A percentile compares a stretch with the other conserved stretches of the same genome.
Conservation (phyloP, 2,888 invertebrate species). For the Orchesella flavescens region DNA sequence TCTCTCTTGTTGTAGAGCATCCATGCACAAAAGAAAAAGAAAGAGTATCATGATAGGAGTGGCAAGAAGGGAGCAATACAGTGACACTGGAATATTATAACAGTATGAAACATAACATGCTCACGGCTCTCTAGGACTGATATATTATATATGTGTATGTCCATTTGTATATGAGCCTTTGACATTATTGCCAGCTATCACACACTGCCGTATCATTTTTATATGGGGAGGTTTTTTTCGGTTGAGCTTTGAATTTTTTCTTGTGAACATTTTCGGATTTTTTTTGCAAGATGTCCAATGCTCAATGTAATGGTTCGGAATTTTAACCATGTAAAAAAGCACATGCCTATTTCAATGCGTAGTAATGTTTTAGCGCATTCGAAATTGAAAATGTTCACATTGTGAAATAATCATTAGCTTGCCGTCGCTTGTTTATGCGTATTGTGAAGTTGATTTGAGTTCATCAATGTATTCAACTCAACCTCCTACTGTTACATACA, state of each 20-base stretch:
- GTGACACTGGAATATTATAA: slow-evolving; percentile 28
- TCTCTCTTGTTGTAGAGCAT: slow-evolving; percentile 14
- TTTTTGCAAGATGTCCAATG: too few relatives aligned
- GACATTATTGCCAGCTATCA: too few relatives aligned
- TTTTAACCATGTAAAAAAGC: too few relatives aligned
- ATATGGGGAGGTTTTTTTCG: too few relatives aligned
- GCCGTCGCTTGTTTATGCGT: background rate
- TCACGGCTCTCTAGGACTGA: background rate
- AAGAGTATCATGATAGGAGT: background rate
- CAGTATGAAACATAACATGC: slow-evolving; percentile 21
- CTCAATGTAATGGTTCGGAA: too few relatives aligned
- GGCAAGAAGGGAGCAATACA: slow-evolving; percentile 36
- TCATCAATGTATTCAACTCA: slow-evolving; percentile 43
- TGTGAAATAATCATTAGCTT: too few relatives aligned
- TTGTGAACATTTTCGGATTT: too few relatives aligned
- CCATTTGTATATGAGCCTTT: background rate
- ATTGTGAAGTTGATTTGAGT: slow-evolving; percentile 36
- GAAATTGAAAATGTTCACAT: too few relatives aligned
- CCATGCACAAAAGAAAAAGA: slow-evolving; percentile 55
- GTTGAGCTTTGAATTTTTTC: too few relatives aligned
- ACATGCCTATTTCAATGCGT: too few relatives aligned
- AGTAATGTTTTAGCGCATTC: too few relatives aligned
- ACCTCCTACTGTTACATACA: slow-evolving; percentile 41
- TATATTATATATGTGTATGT: background rate
- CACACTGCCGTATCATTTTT: too few relatives aligned